Evolutionary conservation across 2,797 vertebrate species (phyloP), one percentile per base, ranked within the genome.

Genomic region (Nyctalus aviator): DNA sequence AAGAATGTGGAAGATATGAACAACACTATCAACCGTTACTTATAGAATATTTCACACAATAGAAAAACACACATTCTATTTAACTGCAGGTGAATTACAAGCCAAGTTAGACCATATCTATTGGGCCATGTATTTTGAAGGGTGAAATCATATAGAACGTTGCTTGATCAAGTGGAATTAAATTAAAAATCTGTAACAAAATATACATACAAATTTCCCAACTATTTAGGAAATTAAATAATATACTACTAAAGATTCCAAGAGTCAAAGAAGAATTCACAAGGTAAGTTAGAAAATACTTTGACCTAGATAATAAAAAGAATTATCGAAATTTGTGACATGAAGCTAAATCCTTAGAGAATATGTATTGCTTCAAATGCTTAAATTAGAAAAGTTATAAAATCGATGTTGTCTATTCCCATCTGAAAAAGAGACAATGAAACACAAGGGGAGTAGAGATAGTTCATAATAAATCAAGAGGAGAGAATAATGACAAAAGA

Each of bases 181-280:
- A 86, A 62, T 50, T 30, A 81, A 55, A 88, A 73, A 64, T 35
- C 6, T 23, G 3, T 55, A 73, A 93, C 6, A 66, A 66, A 87
- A 50, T 30, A 50, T 50, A 76, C 30, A 30, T 48, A 50, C 27
- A 76, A 50, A 76, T 50, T 79, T 66, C 32, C 15, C 46, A 79
- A 64, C 62, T 81, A 64, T 44, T 72, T 79, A 32, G 9, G 35
- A 64, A 87, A 87, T 55, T 88, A 88, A 88, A 23, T 53, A 84
- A 75, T n/a, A 87, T 18, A 73, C 35, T 76, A 84, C 46, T 62
- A 68, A 84, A 91, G 73, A 84, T 68, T 32, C 71, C 17, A 66
- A 68, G 8, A 20, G 8, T 64, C 75, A 81, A 86, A 81, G 44
- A 71, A 62, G 14, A 32, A 84, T 20, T 86, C 21, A 53, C 75